These are phyloP conservation scores for Periophthalmus modestus DNA, from an alignment of 2,113 vertebrate species.

Conservation along the genomic window DNA sequence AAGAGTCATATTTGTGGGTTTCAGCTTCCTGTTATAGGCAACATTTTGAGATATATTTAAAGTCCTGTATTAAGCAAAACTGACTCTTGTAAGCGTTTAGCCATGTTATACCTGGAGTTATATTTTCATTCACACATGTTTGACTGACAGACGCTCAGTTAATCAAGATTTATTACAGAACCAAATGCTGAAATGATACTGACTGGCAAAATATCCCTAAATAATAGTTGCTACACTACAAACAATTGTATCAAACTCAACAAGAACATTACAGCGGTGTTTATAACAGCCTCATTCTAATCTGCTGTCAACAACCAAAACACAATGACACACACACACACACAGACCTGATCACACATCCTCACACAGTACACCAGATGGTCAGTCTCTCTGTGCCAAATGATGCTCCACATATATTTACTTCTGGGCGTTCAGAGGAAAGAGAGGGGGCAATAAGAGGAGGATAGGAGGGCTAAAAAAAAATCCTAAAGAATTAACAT, in stretches of 20 bases:
- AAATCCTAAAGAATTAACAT: neutral
- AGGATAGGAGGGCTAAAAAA: neutral
- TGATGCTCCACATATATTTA: conserved; percentile 30
- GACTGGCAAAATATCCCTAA: conserved; percentile 12
- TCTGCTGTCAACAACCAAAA: conserved; percentile 45
- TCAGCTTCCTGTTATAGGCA: no score
- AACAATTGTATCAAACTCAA: conserved; percentile 2
- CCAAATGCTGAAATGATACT: neutral
- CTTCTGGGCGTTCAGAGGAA: conserved; percentile 37
- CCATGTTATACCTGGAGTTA: no score
- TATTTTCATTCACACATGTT: no score
- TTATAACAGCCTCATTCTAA: conserved; percentile 31
- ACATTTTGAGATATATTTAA: neutral
- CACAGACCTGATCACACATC: conserved; percentile 21
- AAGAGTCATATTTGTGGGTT: no score
- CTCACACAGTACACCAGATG: conserved; percentile 57
- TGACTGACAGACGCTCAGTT: neutral
- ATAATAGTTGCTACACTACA: neutral
- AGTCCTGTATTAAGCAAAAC: neutral
- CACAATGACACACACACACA: conserved; percentile 28
- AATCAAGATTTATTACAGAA: neutral
- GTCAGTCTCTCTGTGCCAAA: conserved; percentile 43
- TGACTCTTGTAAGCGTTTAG: no score
- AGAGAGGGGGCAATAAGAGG: neutral
- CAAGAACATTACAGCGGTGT: conserved; percentile 14